Base-by-base conservation (phyloP, 2,113 vertebrate genomes). In the Lophius piscatorius region DNA sequence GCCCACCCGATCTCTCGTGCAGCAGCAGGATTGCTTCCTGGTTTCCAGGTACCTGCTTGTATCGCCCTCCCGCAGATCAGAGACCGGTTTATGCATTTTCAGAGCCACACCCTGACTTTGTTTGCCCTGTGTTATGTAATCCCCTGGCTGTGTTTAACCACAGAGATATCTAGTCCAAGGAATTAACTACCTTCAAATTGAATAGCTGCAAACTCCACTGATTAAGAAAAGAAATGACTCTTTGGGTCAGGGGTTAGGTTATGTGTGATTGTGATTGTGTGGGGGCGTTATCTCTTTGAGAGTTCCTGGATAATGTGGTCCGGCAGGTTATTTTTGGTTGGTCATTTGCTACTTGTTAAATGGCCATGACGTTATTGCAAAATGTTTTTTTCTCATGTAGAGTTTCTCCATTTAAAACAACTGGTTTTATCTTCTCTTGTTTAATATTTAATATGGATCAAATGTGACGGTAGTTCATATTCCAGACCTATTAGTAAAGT, bases 261-360 rank as follows among this genome's bases (percentile, higher is more conserved):
- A 42, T 49, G 52, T 23, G 12, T 24, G 24, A 28, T 12, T 23
- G 12, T 38, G 41, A n/a, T 20, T 26, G 46, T 61, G 26, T 31
- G 8, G 46, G 45, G 13, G 35, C 54, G 64, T 78, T 76, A 78
- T 87, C 54, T 65, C 49, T 60, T 34, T 63, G 36, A 22, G 56
- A 66, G 65, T 66, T 47, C 58, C 38, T 29, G 52, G 35, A 11
- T 55, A 33, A 64, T 72, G 71, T 55, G 26, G 57, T 70, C 78
- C 50, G 57, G 47, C 69, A 55, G 67, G 63, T 74, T 82, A 74
- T 79, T 83, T 81, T 54, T 44, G 60, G 67, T 70, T 20, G 20
- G 9, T 36, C 50, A 47, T 59, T 75, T 58, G n/a, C 3, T 16
- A n/a, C 38, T 45, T 45, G 14, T 46, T 31, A 18, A 39, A 13